Conservation (phyloP, 1,140 invertebrate genomes). For the Drosophila pectinifera region DNA sequence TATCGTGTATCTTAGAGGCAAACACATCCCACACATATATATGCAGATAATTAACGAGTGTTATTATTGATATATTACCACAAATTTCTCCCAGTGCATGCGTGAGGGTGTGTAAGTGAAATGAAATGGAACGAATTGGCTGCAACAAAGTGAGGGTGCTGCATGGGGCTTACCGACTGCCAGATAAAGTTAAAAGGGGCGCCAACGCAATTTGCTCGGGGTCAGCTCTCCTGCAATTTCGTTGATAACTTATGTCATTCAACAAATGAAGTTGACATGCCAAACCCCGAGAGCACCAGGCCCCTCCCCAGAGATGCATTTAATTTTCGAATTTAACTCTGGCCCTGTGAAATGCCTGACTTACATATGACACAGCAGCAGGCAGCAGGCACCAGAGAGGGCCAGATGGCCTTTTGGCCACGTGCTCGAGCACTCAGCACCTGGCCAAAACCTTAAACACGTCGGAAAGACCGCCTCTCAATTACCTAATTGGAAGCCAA, state of each 20-base stretch:
- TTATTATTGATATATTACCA: not conserved
- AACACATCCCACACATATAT: no score
- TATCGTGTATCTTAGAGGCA: not conserved
- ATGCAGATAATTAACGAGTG: no score
- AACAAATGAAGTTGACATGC: slow-evolving; percentile 81
- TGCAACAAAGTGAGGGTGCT: slow-evolving; percentile 46
- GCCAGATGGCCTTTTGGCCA: no score
- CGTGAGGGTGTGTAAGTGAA: slow-evolving; percentile 66
- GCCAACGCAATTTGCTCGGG: slow-evolving; percentile 76
- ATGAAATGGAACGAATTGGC: slow-evolving; percentile 78
- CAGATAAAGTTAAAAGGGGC: slow-evolving; percentile 73
- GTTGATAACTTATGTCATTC: slow-evolving; percentile 81
- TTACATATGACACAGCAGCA: slow-evolving; percentile 53
- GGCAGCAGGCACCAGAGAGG: no score
- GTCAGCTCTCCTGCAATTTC: slow-evolving; percentile 76
- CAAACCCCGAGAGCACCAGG: not conserved
- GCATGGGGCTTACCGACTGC: slow-evolving; percentile 60
- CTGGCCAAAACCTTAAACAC: slow-evolving; percentile 44
- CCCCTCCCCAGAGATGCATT: slow-evolving; percentile 44
- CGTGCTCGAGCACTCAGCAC: slow-evolving; percentile 19
- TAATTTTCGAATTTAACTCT: slow-evolving; percentile 72
- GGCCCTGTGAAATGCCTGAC: slow-evolving; percentile 64
- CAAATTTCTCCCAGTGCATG: slow-evolving; percentile 4
- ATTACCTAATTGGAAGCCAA: slow-evolving; percentile 78
- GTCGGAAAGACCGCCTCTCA: slow-evolving; percentile 55